A percentile compares a stretch with the other conserved stretches of the same genome.
phyloP scores from a whole-genome alignment of 1,140 invertebrate genomes.

The Drosophila baimaii region DNA sequence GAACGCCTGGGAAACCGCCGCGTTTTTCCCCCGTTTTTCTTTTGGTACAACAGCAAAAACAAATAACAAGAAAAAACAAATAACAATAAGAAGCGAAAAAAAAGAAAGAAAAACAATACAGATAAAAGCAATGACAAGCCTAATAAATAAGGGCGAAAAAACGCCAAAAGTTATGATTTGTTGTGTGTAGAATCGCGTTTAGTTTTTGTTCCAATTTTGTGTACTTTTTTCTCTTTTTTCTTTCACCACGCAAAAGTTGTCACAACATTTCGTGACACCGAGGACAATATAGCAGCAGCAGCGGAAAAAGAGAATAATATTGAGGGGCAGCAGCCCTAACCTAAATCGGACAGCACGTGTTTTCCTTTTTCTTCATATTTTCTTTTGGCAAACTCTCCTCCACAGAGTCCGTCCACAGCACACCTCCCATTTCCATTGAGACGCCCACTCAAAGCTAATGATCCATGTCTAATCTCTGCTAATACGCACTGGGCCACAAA shows the following conservation, averaged over 20 bases:
- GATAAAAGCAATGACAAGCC: slow-evolving; percentile 32
- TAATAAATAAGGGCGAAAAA: slow-evolving; percentile 36
- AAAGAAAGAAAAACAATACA: slow-evolving; percentile 27
- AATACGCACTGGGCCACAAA: slow-evolving; percentile 45
- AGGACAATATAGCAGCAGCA: slow-evolving; percentile 28
- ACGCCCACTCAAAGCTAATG: slow-evolving; percentile 52
- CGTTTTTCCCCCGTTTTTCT: slow-evolving; percentile 50
- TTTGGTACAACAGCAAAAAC: slow-evolving; percentile 49
- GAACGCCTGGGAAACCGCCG: slow-evolving; percentile 41
- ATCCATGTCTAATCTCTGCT: slow-evolving; percentile 56
- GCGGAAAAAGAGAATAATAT: slow-evolving; percentile 20
- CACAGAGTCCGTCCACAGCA: not conserved
- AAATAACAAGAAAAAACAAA: slow-evolving; percentile 37
- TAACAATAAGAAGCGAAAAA: slow-evolving; percentile 29
- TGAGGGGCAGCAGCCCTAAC: slow-evolving; percentile 46
- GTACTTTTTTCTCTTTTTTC: slow-evolving; percentile 17
- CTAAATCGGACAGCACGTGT: slow-evolving; percentile 56
- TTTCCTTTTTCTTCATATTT: not conserved
- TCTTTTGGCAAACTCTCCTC: not conserved
- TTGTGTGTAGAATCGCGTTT: slow-evolving; percentile 46
- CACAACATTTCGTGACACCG: slow-evolving; percentile 50
- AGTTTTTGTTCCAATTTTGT: slow-evolving; percentile 38
- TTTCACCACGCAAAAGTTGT: slow-evolving; percentile 36
- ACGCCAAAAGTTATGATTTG: slow-evolving; percentile 41
- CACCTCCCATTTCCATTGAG: slow-evolving; percentile 19